A percentile compares a stretch with the other conserved stretches of the same genome.
Evolutionary conservation across 2,797 vertebrate species (phyloP).

Genomic region (Varecia variegata): DNA sequence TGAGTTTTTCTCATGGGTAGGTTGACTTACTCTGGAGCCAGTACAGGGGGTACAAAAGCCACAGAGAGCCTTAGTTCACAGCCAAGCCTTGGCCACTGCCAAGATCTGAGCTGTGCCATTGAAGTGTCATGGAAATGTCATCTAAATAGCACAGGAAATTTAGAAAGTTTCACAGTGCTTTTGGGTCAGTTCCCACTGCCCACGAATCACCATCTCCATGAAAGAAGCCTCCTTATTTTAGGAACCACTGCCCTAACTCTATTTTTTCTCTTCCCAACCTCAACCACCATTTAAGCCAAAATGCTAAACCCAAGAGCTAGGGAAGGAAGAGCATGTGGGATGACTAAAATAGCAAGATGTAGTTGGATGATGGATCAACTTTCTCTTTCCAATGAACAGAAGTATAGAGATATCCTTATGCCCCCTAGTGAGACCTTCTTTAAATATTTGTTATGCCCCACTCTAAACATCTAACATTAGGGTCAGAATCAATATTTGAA

Average conservation of each 20-base stretch:
- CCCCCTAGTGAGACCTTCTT: background rate
- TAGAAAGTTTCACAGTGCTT: slow-evolving; percentile 29
- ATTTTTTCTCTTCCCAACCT: background rate
- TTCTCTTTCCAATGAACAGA: background rate
- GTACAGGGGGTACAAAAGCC: background rate
- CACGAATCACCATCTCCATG: background rate
- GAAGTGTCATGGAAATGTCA: slow-evolving; percentile 43
- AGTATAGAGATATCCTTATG: background rate
- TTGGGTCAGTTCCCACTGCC: background rate
- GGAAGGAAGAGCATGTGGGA: background rate
- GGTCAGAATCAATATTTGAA: slow-evolving; percentile 35
- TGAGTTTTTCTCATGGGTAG: slow-evolving; percentile 17
- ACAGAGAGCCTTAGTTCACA: slow-evolving; percentile 37
- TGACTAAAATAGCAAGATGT: background rate
- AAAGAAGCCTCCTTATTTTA: slow-evolving; percentile 14
- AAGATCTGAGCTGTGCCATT: slow-evolving; percentile 1
- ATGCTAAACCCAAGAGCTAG: slow-evolving; percentile 1
- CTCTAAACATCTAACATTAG: background rate
- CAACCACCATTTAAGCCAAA: background rate
- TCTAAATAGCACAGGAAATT: slow-evolving; percentile 37
- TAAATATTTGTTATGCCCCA: background rate
- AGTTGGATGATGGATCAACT: slow-evolving; percentile 3
- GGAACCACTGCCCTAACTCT: background rate
- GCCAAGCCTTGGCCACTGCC: slow-evolving; percentile 14
- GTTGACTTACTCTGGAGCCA: slow-evolving; percentile 37